Conservation (phyloP, 2,113 vertebrate species). For the Syngnathus scovelli region DNA sequence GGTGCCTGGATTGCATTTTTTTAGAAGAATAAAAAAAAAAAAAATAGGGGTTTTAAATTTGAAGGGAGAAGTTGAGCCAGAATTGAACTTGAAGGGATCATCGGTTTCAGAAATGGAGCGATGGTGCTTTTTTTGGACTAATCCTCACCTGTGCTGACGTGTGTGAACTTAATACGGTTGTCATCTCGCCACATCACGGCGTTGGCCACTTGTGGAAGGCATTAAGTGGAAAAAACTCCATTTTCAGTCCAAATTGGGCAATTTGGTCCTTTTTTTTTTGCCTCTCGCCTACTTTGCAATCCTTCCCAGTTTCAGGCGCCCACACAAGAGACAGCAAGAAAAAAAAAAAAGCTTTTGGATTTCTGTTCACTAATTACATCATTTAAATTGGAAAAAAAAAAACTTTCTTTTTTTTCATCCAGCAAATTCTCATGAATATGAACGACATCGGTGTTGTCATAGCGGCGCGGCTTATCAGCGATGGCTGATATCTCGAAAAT, state of each 20-base stretch:
- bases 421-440: not conserved
- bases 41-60: not conserved
- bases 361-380: not conserved
- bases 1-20: not conserved
- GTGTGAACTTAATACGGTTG: not conserved
- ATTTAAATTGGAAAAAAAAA: not conserved
- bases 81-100: not conserved
- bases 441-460: not conserved
- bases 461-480: not conserved
- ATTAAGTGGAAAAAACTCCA: conserved; percentile 15
- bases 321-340: no score
- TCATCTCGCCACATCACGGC: not conserved
- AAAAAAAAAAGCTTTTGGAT: no score
- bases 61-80: not conserved
- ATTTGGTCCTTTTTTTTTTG: conserved; percentile 4
- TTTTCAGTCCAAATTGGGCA: conserved; percentile 30
- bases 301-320: not conserved
- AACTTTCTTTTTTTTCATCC: not conserved
- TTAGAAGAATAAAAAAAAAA: not conserved
- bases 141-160: not conserved
- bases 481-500: conserved; percentile 12
- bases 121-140: not conserved
- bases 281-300: not conserved
- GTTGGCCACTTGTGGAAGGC: conserved; percentile 3
- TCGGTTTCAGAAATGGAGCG: not conserved